A percentile compares a stretch with the other conserved stretches of the same genome.
These are phyloP conservation scores for Tapirus terrestris DNA, from an alignment of 2,113 vertebrate genomes.

Conservation along the genomic window DNA sequence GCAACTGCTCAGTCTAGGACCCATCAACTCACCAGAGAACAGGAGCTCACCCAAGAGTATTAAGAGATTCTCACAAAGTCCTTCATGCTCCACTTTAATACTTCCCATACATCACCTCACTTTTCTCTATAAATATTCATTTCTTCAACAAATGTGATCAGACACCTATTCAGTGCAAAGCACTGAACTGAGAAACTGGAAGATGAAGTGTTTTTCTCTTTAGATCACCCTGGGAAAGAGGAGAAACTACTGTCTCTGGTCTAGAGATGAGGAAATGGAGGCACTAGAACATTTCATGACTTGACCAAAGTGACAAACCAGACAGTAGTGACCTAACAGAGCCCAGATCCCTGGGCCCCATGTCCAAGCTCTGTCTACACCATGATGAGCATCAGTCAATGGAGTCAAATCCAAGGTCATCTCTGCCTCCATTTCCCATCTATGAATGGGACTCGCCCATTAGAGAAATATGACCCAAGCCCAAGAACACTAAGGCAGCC, in stretches of 20 bases:
- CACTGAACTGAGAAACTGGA: not conserved
- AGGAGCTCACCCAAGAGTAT: not conserved
- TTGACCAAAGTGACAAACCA: not conserved
- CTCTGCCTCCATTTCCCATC: not conserved
- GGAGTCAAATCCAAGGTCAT: not conserved
- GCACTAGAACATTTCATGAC: not conserved
- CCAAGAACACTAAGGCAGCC: not conserved
- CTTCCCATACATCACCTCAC: constrained; percentile 32
- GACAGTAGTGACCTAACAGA: not conserved
- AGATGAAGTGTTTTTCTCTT: not conserved
- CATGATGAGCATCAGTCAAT: not conserved
- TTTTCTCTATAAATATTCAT: constrained; percentile 57
- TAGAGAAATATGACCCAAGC: not conserved
- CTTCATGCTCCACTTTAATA: not conserved
- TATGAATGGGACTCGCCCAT: not conserved
- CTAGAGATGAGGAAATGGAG: not conserved
- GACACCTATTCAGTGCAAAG: not conserved
- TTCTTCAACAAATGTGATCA: constrained; percentile 15
- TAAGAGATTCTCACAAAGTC: constrained; percentile 33
- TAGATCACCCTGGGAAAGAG: not conserved
- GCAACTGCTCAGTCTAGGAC: not conserved
- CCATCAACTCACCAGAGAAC: not conserved
- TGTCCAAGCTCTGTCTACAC: not conserved
- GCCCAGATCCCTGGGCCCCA: not conserved
- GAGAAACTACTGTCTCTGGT: not conserved